Percentiles rank a stretch among this genome's conserved stretches.
These are phyloP conservation scores for Agonopterix heracliana DNA, from an alignment of 2,888 invertebrate genomes.

Conservation along the genomic window DNA sequence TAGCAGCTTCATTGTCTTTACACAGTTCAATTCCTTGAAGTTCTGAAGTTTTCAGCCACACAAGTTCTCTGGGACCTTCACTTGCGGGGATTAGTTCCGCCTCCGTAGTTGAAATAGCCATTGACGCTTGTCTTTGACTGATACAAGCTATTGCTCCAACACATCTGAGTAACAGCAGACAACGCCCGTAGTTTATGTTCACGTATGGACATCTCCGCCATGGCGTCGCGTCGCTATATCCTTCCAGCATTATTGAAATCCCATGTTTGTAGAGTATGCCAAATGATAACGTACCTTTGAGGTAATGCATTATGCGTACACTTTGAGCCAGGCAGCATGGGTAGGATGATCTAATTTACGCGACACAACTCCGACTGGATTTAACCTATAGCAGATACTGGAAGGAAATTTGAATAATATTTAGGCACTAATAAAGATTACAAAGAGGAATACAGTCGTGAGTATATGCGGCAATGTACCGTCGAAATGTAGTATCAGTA, in stretches of 20 bases:
- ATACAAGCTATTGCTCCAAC: constrained; percentile 5
- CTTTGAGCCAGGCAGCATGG: not conserved
- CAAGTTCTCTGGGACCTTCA: constrained; percentile 5
- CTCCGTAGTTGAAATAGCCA: constrained; percentile 9
- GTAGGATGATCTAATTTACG: not conserved
- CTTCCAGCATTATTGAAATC: not conserved
- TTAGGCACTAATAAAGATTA: too few species aligned
- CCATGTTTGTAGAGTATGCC: not conserved
- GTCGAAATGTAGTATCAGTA: too few species aligned
- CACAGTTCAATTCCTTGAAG: not conserved
- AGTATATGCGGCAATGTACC: too few species aligned
- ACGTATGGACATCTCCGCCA: not conserved
- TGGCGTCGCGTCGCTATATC: not conserved
- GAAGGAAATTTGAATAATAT: too few species aligned
- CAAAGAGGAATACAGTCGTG: too few species aligned
- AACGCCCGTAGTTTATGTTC: constrained; percentile 2
- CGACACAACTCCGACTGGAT: not conserved
- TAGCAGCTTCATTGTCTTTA: not conserved
- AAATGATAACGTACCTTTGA: not conserved
- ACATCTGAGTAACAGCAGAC: not conserved
- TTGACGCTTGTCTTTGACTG: constrained; percentile 4
- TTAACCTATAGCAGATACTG: too few species aligned
- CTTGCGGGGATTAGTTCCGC: constrained; percentile 8
- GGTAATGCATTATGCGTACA: not conserved
- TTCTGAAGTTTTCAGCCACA: constrained; percentile 4